Evolutionary conservation across 2,888 invertebrate species (phyloP).

Genomic region (Drosophila paranaensis): DNA sequence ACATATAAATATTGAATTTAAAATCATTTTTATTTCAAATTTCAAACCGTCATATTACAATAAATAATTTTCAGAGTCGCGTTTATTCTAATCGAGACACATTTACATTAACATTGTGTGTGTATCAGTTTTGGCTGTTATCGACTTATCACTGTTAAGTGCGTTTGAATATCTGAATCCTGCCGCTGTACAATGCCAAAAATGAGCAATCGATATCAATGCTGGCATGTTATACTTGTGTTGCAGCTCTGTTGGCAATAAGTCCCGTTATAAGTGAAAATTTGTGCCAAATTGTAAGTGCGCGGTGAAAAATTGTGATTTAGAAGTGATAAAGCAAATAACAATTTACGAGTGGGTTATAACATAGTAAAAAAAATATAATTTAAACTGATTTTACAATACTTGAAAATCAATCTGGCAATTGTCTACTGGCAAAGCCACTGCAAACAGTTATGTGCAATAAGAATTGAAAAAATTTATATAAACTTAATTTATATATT

Average conservation of each 20-base stretch:
- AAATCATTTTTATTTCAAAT: not conserved
- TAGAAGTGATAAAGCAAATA: not conserved
- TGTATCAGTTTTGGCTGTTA: not conserved
- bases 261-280: conserved; percentile 6
- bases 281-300: not conserved
- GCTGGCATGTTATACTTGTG: not conserved
- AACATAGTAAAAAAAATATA: not conserved
- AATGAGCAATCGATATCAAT: not conserved
- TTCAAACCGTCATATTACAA: not conserved
- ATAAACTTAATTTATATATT: not conserved
- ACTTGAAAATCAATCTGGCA: not conserved
- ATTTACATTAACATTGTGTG: not conserved
- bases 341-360: not conserved
- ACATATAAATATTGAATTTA: conserved; percentile 1
- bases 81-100: not conserved
- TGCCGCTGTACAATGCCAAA: not conserved
- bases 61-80: not conserved
- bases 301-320: not conserved
- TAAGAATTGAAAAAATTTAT: not conserved
- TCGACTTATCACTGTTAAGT: not conserved
- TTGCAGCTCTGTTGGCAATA: not conserved
- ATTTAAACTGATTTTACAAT: not conserved
- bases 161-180: not conserved
- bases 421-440: not conserved
- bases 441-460: not conserved